A percentile compares a stretch with the other conserved stretches of the same genome.
These are phyloP conservation scores for Lasiurus borealis DNA, from an alignment of 2,113 vertebrate genomes.

Conservation along the genomic window DNA sequence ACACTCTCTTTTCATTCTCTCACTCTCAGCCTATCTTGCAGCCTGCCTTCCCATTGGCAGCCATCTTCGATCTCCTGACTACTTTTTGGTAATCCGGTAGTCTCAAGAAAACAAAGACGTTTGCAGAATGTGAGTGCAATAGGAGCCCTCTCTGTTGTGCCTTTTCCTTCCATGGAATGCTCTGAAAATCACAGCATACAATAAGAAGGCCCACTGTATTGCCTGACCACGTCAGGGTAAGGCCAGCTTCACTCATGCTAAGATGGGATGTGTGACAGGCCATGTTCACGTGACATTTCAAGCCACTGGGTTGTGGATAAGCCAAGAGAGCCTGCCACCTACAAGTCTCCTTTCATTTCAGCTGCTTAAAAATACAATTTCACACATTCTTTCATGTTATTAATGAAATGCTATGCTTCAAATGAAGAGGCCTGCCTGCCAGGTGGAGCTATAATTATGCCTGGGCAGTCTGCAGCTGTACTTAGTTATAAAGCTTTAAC, in stretches of 20 bases:
- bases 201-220: background rate
- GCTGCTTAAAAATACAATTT: constrained; percentile 76
- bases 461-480: constrained; percentile 61
- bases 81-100: background rate
- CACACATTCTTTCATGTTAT: constrained; percentile 64
- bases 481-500: constrained; percentile 69
- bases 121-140: background rate
- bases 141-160: background rate
- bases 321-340: constrained; percentile 32
- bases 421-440: constrained; percentile 51
- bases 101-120: constrained; percentile 43
- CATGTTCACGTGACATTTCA: background rate
- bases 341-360: constrained; percentile 14
- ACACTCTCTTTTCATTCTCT: too few relatives aligned
- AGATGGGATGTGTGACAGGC: background rate
- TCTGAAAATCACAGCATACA: background rate
- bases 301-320: background rate
- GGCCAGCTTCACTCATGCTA: background rate
- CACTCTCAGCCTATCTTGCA: too few relatives aligned
- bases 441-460: constrained; percentile 54
- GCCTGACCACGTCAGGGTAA: background rate
- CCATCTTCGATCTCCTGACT: background rate
- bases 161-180: constrained; percentile 18
- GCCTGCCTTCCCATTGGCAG: too few relatives aligned
- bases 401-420: constrained; percentile 73